Evolutionary conservation across 2,888 invertebrate species (phyloP).

Genomic region (Caenorhabditis doughertyi): DNA sequence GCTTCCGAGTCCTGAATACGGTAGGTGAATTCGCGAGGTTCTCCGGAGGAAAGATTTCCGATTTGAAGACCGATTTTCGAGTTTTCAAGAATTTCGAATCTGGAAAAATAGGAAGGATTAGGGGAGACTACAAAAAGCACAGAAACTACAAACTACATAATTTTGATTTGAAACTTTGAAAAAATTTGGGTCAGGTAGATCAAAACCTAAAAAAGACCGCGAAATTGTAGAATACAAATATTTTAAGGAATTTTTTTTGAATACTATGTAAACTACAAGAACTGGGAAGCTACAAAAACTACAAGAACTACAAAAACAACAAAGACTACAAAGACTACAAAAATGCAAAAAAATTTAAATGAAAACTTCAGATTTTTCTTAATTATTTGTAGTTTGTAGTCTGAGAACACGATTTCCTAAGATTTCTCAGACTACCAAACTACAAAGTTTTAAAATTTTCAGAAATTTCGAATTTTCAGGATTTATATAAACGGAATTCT

Average conservation of each 20-base stretch:
- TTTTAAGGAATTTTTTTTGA: no score
- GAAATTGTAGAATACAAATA: no score
- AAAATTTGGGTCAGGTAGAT: no score
- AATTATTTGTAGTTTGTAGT: no score
- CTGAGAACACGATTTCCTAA: no score
- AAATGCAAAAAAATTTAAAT: no score
- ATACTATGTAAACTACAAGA: not conserved
- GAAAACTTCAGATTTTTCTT: no score
- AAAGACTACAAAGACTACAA: not conserved
- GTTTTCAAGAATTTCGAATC: constrained; percentile 65
- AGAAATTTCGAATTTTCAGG: no score
- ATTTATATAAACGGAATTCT: no score
- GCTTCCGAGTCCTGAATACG: constrained; percentile 61
- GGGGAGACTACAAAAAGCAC: not conserved
- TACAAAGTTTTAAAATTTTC: not conserved
- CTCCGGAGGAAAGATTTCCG: constrained; percentile 62
- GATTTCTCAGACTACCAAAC: no score
- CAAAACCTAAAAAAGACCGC: no score
- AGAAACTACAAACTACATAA: not conserved
- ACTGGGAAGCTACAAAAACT: not conserved
- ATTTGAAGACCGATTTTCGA: constrained; percentile 48
- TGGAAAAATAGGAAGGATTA: constrained; percentile 6
- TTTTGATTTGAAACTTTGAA: no score
- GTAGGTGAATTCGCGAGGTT: constrained; percentile 45
- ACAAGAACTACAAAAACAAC: not conserved